A percentile compares a stretch with the other conserved stretches of the same genome.
Conservation (phyloP, 2,113 vertebrate genomes). For the Pterocles burchelli region DNA sequence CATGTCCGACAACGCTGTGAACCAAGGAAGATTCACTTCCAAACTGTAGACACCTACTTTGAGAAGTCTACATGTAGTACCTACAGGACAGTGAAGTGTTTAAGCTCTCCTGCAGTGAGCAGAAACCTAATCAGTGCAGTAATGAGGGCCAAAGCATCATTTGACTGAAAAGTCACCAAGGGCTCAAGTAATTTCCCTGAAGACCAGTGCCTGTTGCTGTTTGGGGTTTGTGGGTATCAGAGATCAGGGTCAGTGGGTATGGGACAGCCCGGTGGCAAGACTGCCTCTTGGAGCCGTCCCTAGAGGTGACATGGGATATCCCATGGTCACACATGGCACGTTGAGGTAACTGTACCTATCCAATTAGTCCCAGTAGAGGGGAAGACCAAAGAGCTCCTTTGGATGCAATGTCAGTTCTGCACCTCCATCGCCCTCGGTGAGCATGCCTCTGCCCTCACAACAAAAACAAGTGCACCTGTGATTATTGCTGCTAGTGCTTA, state of each 20-base stretch:
- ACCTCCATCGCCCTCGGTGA: neutral
- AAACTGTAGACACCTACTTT: neutral
- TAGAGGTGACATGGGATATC: rapidly evolving
- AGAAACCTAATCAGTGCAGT: neutral
- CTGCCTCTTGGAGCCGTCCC: neutral
- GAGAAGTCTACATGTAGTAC: neutral
- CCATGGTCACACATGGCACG: neutral
- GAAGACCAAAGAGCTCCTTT: neutral
- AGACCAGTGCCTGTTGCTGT: neutral
- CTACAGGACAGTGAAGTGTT: neutral
- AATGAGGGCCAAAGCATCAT: neutral
- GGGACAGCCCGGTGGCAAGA: neutral
- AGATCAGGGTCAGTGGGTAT: neutral
- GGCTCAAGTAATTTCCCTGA: neutral
- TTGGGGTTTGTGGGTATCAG: neutral
- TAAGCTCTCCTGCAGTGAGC: neutral
- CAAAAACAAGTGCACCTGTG: neutral
- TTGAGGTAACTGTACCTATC: neutral
- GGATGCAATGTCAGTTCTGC: neutral
- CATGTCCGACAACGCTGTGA: rapidly evolving
- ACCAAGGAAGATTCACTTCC: neutral
- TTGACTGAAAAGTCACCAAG: neutral
- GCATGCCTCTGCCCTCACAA: neutral
- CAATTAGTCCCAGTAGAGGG: neutral
- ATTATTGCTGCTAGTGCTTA: neutral